phyloP scores from a whole-genome alignment of 2,888 invertebrate species.

The Tinea pellionella region DNA sequence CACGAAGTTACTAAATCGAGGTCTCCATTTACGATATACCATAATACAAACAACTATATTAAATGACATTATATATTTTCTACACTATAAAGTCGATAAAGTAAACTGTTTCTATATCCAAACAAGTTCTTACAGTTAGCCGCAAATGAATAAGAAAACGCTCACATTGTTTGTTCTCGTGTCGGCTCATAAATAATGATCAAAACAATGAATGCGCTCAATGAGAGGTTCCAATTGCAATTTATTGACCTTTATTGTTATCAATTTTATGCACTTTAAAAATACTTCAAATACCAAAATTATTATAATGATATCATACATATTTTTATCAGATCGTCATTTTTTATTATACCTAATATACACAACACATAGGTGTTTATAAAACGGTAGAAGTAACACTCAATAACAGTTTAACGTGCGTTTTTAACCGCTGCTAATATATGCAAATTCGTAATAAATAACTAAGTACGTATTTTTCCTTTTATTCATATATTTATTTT shows the following conservation, averaged over 20 bases:
- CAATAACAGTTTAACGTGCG: neutral
- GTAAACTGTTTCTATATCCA: neutral
- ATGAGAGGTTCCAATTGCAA: neutral
- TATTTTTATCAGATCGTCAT: no score
- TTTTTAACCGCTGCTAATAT: neutral
- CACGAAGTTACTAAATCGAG: no score
- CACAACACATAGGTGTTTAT: neutral
- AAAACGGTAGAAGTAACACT: neutral
- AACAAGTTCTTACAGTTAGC: slow-evolving; percentile 1
- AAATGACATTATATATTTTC: neutral
- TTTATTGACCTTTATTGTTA: neutral
- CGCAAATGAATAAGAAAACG: neutral
- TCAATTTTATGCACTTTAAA: neutral
- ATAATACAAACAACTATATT: no score
- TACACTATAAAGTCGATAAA: neutral
- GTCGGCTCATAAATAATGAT: neutral
- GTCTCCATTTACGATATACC: no score
- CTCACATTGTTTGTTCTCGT: slow-evolving; percentile 1
- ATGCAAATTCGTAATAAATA: neutral
- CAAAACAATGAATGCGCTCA: neutral
- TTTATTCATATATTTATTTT: neutral
- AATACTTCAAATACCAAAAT: neutral
- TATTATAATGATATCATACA: neutral
- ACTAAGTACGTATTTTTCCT: neutral
- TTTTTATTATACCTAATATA: no score